phyloP scores from a whole-genome alignment of 2,888 invertebrate species.

The Hypsopygia costalis region DNA sequence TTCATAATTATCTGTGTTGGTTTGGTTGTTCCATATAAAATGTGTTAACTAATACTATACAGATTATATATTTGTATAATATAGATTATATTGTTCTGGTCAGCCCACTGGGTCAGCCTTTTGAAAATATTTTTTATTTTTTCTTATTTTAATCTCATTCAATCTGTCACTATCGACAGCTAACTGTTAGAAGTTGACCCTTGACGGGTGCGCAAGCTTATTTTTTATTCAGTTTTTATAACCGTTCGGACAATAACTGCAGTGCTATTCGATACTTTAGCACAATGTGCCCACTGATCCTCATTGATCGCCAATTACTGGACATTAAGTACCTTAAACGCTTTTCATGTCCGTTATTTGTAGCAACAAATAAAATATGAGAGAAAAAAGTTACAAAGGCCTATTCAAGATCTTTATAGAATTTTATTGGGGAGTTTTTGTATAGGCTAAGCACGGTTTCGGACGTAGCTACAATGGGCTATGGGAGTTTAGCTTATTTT shows the following conservation, averaged over 20 bases:
- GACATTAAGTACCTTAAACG: constrained; percentile 79
- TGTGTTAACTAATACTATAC: too few species aligned
- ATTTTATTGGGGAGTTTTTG: constrained; percentile 52
- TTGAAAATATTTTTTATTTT: neutral
- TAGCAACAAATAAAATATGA: constrained; percentile 75
- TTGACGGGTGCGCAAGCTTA: constrained; percentile 55
- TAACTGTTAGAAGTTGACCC: constrained; percentile 53
- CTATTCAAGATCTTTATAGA: constrained; percentile 66
- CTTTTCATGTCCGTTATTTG: constrained; percentile 75
- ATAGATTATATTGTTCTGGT: too few species aligned
- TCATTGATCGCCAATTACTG: constrained; percentile 81
- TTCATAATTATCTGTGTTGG: too few species aligned
- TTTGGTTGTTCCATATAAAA: too few species aligned
- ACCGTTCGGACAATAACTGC: constrained; percentile 55
- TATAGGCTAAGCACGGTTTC: constrained; percentile 57
- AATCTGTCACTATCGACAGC: constrained; percentile 62
- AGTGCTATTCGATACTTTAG: constrained; percentile 59
- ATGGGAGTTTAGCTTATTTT: constrained; percentile 43
- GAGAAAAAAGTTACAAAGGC: constrained; percentile 60
- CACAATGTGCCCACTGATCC: constrained; percentile 80
- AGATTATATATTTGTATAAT: too few species aligned
- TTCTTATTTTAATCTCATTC: constrained; percentile 28
- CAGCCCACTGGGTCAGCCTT: too few species aligned
- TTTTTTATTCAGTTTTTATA: constrained; percentile 53
- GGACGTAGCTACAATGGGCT: constrained; percentile 47